phyloP scores from a whole-genome alignment of 2,888 invertebrate species.

The Crioceris asparagi region DNA sequence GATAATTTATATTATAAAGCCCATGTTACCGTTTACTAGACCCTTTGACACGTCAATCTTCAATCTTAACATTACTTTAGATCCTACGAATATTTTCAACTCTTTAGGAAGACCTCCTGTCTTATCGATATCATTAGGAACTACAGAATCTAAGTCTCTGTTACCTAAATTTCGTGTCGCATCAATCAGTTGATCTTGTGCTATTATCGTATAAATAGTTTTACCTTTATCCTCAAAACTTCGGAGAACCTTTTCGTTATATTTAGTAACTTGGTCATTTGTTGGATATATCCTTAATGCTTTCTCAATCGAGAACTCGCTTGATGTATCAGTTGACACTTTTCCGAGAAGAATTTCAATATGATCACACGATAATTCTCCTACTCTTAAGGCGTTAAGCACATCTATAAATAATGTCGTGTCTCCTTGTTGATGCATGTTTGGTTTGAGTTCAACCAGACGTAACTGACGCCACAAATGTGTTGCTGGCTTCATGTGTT shows the following conservation, averaged over 20 bases:
- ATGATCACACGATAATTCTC: slow-evolving; percentile 6
- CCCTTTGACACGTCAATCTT: slow-evolving; percentile 18
- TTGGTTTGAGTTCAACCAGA: slow-evolving; percentile 7
- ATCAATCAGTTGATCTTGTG: slow-evolving; percentile 9
- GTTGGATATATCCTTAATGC: slow-evolving; percentile 4
- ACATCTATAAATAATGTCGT: slow-evolving; percentile 9
- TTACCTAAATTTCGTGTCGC: too few species aligned
- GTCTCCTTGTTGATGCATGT: slow-evolving; percentile 10
- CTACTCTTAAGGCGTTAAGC: slow-evolving; percentile 8
- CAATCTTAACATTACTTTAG: slow-evolving; percentile 20
- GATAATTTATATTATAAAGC: slow-evolving; percentile 18
- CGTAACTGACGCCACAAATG: slow-evolving; percentile 6
- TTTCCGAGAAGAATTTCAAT: slow-evolving; percentile 1
- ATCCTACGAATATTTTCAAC: slow-evolving; percentile 17
- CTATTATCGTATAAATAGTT: slow-evolving; percentile 4
- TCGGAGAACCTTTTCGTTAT: slow-evolving; percentile 6
- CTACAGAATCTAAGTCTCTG: slow-evolving; percentile 8
- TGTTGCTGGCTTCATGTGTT: slow-evolving; percentile 6
- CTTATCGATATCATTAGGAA: too few species aligned
- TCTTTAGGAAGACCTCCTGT: slow-evolving; percentile 16
- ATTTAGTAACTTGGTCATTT: slow-evolving; percentile 6
- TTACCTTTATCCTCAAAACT: slow-evolving; percentile 4
- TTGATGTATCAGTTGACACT: neutral
- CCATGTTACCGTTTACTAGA: slow-evolving; percentile 19
- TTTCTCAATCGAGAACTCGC: slow-evolving; percentile 5